Evolutionary conservation across 2,113 vertebrate genomes (phyloP).

Genomic region (Gallinago media): DNA sequence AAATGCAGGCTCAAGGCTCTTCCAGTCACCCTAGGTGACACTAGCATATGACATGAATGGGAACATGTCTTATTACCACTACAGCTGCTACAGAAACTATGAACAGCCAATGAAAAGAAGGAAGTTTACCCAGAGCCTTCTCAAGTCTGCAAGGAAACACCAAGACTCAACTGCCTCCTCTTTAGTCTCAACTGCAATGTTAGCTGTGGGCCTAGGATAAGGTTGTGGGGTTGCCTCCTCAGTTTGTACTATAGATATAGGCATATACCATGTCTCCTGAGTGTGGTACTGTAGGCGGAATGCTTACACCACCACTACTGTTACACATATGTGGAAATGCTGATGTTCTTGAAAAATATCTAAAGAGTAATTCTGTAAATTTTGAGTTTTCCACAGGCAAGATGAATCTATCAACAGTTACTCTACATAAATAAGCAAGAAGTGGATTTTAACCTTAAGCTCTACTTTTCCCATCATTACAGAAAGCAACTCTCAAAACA

Average conservation of each 20-base stretch:
- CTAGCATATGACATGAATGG: not conserved
- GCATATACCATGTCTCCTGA: accelerated
- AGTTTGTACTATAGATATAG: accelerated
- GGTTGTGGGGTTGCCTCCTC: not conserved
- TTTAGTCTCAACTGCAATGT: not conserved
- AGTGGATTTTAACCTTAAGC: not conserved
- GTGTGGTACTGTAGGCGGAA: not conserved
- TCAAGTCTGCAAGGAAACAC: not conserved
- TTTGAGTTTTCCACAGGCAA: not conserved
- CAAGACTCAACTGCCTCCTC: not conserved
- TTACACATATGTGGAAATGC: not conserved
- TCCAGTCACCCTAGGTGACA: not conserved
- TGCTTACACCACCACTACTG: not conserved
- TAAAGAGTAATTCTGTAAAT: not conserved
- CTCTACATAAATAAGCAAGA: not conserved
- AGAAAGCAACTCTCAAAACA: not conserved
- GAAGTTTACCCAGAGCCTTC: not conserved
- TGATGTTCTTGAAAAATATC: not conserved
- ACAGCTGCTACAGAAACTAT: not conserved
- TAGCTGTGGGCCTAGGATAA: not conserved
- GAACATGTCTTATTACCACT: not conserved
- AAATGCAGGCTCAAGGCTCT: not conserved
- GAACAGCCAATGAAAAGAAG: not conserved
- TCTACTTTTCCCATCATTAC: not conserved
- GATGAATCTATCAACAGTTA: not conserved